A percentile compares a stretch with the other conserved stretches of the same genome.
Evolutionary conservation across 1,140 invertebrate species (phyloP).

Genomic region (Mercenaria mercenaria): DNA sequence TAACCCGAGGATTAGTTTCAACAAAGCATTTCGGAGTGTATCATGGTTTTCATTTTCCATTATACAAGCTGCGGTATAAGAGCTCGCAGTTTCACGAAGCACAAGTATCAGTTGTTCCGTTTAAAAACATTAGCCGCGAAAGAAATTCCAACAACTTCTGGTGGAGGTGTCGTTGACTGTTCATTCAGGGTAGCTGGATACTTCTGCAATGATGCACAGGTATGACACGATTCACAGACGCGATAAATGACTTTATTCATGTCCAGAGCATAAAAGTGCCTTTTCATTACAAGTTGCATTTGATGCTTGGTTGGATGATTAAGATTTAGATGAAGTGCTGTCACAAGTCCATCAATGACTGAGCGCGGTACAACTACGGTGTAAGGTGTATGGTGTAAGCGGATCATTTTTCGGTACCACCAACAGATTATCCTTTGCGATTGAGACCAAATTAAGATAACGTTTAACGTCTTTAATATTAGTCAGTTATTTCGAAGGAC

Average conservation of each 20-base stretch:
- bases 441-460: conserved; percentile 65
- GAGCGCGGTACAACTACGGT: conserved; percentile 65
- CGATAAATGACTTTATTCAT: not conserved
- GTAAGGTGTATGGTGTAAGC: not conserved
- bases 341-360: conserved; percentile 66
- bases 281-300: conserved; percentile 57
- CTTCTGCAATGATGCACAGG: conserved; percentile 52
- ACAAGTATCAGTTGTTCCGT: conserved; percentile 52
- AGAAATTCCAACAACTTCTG: not conserved
- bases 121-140: conserved; percentile 65
- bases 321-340: conserved; percentile 69
- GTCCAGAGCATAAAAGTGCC: conserved; percentile 68
- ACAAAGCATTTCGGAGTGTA: conserved; percentile 35
- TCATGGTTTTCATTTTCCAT: conserved; percentile 49
- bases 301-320: conserved; percentile 65
- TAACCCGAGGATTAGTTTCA: conserved; percentile 2
- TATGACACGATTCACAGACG: conserved; percentile 48
- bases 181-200: not conserved
- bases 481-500: conserved; percentile 66
- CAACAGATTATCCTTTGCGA: conserved; percentile 70
- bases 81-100: conserved; percentile 46
- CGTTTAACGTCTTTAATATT: conserved; percentile 49
- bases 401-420: conserved; percentile 43
- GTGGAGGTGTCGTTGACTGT: conserved; percentile 34
- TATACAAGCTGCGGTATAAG: conserved; percentile 37